Conservation (phyloP, 2,888 invertebrate species). For the Cyclophora punctaria region DNA sequence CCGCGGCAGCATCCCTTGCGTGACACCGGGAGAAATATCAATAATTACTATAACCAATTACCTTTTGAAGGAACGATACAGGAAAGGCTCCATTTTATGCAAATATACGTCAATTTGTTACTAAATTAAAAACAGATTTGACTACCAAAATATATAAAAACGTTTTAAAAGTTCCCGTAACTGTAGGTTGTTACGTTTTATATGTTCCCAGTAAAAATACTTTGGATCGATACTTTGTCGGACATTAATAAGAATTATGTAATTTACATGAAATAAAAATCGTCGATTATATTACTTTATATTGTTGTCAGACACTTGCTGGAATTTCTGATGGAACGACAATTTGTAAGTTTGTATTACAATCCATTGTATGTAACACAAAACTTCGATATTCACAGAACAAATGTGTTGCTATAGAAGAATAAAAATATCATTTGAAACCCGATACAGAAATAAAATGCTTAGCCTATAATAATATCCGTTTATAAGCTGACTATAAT, state of each 20-base stretch:
- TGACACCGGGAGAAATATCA: conserved; percentile 64
- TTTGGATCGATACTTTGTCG: not conserved
- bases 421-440: conserved; percentile 11
- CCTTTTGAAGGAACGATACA: conserved; percentile 31
- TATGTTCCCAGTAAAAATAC: not conserved
- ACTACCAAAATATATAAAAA: conserved; percentile 10
- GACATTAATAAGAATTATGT: not conserved
- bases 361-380: conserved; percentile 26
- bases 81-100: conserved; percentile 34
- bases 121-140: conserved; percentile 19
- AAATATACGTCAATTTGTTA: conserved; percentile 32
- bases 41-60: conserved; percentile 54
- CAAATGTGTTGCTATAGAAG: conserved; percentile 8
- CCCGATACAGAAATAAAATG: conserved; percentile 18
- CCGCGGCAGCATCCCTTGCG: conserved; percentile 42
- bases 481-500: conserved; percentile 7
- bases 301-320: too few relatives aligned
- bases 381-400: conserved; percentile 17
- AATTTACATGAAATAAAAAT: conserved; percentile 3
- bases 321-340: conserved; percentile 13
- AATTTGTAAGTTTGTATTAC: conserved; percentile 19
- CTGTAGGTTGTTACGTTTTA: not conserved
- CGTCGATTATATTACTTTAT: not conserved
- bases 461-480: conserved; percentile 12
- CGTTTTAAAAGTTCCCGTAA: not conserved